Conservation (phyloP, 1,140 invertebrate species). For the Scylla paramamosain region DNA sequence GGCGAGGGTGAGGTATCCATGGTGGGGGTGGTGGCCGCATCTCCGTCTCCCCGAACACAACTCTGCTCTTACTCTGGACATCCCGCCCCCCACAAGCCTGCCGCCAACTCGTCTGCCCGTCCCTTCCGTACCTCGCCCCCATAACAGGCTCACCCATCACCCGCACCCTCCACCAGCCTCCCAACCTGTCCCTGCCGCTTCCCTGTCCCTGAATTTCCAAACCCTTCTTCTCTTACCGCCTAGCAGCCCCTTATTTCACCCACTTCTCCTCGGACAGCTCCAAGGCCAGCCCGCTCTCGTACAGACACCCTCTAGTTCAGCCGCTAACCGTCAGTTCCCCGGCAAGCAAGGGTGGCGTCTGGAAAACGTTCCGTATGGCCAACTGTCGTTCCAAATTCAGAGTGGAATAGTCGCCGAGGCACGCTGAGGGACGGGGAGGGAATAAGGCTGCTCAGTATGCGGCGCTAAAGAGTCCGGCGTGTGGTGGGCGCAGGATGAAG, state of each 20-base stretch:
- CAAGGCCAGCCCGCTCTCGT: not conserved
- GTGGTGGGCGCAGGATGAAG: not conserved
- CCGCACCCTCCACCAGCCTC: not conserved
- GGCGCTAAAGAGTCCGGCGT: not conserved
- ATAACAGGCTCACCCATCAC: not conserved
- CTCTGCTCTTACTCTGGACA: not conserved
- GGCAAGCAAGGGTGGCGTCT: too few relatives aligned
- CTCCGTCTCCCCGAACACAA: not conserved
- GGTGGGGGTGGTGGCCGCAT: not conserved
- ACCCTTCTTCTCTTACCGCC: too few relatives aligned
- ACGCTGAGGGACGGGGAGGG: not conserved
- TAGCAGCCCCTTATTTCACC: too few relatives aligned
- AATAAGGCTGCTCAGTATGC: not conserved
- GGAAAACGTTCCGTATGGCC: not conserved
- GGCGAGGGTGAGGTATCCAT: too few relatives aligned
- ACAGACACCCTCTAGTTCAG: not conserved
- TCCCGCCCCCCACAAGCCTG: not conserved
- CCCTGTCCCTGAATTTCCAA: too few relatives aligned
- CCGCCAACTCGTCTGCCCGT: not conserved
- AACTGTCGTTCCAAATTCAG: slow-evolving; percentile 1
- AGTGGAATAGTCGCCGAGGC: not conserved
- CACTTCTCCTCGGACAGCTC: too few relatives aligned
- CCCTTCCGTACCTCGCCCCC: not conserved
- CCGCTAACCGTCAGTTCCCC: not conserved
- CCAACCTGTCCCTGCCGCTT: too few relatives aligned